These are phyloP conservation scores for Spinibarbus caldwelli DNA, from an alignment of 2,797 vertebrate genomes.

Conservation along the genomic window DNA sequence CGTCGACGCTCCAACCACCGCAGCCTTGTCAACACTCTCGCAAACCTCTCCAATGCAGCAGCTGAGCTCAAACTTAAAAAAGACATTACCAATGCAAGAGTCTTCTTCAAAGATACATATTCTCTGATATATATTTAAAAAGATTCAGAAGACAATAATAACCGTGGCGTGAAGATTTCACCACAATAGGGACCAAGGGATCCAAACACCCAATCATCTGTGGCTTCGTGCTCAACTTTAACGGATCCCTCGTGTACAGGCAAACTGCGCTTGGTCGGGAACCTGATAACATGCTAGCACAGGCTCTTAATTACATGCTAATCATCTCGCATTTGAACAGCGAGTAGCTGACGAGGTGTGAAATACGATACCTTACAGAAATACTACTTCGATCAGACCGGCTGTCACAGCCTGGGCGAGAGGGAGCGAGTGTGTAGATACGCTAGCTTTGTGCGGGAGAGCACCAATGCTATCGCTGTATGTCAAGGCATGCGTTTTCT, in stretches of 20 bases:
- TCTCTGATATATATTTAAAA: conserved; percentile 56
- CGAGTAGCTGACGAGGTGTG: conserved; percentile 75
- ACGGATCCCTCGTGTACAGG: conserved; percentile 56
- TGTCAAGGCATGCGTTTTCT: conserved; percentile 62
- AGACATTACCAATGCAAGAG: conserved; percentile 70
- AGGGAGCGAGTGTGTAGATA: conserved; percentile 21
- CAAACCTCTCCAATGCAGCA: conserved; percentile 54
- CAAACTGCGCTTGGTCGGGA: conserved; percentile 67
- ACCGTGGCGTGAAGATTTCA: conserved; percentile 19
- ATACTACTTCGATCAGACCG: conserved; percentile 49
- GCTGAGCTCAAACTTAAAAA: conserved; percentile 51
- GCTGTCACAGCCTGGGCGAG: conserved; percentile 44
- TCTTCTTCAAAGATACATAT: conserved; percentile 73
- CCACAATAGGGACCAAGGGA: conserved; percentile 5
- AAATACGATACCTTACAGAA: conserved; percentile 70
- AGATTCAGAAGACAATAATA: conserved; percentile 8
- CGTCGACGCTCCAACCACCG: conserved; percentile 65
- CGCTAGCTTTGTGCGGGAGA: conserved; percentile 55
- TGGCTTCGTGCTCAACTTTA: conserved; percentile 57
- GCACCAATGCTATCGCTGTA: conserved; percentile 70
- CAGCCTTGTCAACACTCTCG: conserved; percentile 66
- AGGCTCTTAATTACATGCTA: conserved; percentile 73
- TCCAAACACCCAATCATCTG: conserved; percentile 57
- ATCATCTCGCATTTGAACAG: conserved; percentile 74
- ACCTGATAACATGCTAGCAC: conserved; percentile 68